phyloP scores from a whole-genome alignment of 1,140 invertebrate species.

The Eupristina koningsbergeri region DNA sequence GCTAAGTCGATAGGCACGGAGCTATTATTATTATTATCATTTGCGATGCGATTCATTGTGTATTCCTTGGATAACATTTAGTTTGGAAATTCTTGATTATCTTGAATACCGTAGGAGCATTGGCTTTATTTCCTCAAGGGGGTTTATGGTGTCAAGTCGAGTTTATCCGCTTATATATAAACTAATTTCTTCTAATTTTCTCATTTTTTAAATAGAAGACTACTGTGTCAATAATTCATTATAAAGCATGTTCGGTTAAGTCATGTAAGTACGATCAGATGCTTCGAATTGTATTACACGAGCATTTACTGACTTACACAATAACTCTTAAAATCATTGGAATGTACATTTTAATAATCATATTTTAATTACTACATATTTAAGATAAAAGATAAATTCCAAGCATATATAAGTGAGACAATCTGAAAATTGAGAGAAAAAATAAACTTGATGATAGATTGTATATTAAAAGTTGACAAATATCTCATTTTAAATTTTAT shows the following conservation, averaged over 20 bases:
- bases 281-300: conserved; percentile 8
- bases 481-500: conserved; percentile 50
- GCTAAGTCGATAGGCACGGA: conserved; percentile 41
- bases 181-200: conserved; percentile 34
- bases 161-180: conserved; percentile 47
- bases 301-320: conserved; percentile 24
- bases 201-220: conserved; percentile 39
- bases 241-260: conserved; percentile 37
- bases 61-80: conserved; percentile 49
- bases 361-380: conserved; percentile 39
- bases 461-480: conserved; percentile 49
- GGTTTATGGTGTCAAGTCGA: conserved; percentile 45
- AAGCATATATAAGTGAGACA: conserved; percentile 46
- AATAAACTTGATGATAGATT: conserved; percentile 29
- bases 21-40: conserved; percentile 38
- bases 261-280: conserved; percentile 38
- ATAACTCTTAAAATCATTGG: neutral
- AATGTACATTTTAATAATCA: conserved; percentile 35
- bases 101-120: conserved; percentile 40
- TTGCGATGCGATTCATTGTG: conserved; percentile 48
- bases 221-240: conserved; percentile 42
- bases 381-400: conserved; percentile 43
- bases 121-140: conserved; percentile 38
- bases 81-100: conserved; percentile 36
- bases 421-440: conserved; percentile 35